Percentiles rank a stretch among this genome's conserved stretches.
These are phyloP conservation scores for Edolisoma coerulescens DNA, from an alignment of 2,113 vertebrate genomes.

Conservation along the genomic window DNA sequence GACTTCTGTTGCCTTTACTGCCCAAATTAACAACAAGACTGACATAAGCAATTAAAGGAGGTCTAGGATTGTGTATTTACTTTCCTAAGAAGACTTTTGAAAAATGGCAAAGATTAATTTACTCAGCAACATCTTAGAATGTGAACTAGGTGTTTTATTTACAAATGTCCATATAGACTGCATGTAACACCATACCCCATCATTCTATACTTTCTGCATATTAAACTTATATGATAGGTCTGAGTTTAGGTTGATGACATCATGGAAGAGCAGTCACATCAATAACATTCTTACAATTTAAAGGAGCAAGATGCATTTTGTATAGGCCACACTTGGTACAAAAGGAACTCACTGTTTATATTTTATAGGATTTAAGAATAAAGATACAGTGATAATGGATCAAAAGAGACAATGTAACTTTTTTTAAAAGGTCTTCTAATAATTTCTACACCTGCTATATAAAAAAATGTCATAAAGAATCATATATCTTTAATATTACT, in stretches of 20 bases:
- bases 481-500: neutral
- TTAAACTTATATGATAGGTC: neutral
- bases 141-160: neutral
- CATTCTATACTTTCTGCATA: neutral
- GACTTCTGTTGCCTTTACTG: neutral
- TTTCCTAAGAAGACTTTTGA: neutral
- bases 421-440: neutral
- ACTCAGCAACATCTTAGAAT: neutral
- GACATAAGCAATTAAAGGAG: neutral
- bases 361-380: neutral
- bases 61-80: neutral
- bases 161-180: neutral
- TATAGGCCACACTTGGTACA: neutral
- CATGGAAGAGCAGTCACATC: neutral
- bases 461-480: neutral
- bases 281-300: neutral
- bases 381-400: neutral
- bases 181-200: neutral
- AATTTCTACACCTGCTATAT: neutral
- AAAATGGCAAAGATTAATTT: neutral
- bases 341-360: neutral
- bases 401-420: neutral
- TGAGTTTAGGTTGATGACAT: neutral
- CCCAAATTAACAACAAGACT: neutral
- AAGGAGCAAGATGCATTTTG: neutral